phyloP scores from a whole-genome alignment of 64 coral and sea anemone species.

The Dendrophyllia cribrosa region DNA sequence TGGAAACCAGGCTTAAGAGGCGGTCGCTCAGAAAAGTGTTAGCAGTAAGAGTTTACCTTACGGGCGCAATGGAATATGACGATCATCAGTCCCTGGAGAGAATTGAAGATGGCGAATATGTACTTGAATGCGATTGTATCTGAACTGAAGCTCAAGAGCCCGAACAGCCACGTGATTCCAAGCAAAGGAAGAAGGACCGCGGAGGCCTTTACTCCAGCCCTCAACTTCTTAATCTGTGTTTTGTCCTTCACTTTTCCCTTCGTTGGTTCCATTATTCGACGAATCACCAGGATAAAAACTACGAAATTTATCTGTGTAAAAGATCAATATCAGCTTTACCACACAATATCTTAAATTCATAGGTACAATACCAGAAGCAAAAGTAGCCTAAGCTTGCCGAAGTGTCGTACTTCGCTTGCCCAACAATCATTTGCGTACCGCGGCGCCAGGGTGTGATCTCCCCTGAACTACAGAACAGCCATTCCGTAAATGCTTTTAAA shows the following conservation, averaged over 20 bases:
- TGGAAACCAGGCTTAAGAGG: too few species aligned
- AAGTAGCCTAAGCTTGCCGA: too few species aligned
- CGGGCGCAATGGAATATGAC: slow-evolving; percentile 49
- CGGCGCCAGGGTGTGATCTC: too few species aligned
- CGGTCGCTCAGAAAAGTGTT: too few species aligned
- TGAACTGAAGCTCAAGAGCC: slow-evolving; percentile 6
- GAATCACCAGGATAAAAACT: slow-evolving; percentile 9
- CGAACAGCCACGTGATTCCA: slow-evolving; percentile 55
- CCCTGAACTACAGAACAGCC: too few species aligned
- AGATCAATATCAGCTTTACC: too few species aligned
- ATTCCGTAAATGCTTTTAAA: too few species aligned
- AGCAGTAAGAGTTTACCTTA: not conserved
- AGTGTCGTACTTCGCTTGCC: too few species aligned
- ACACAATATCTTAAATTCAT: too few species aligned
- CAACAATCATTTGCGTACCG: too few species aligned
- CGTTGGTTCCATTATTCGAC: slow-evolving; percentile 36
- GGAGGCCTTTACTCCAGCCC: slow-evolving; percentile 42
- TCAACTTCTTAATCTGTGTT: slow-evolving; percentile 24
- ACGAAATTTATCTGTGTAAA: slow-evolving; percentile 1
- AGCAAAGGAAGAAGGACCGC: slow-evolving; percentile 47
- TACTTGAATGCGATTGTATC: slow-evolving; percentile 43
- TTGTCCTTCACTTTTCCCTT: not conserved
- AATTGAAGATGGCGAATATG: slow-evolving; percentile 58
- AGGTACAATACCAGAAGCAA: too few species aligned
- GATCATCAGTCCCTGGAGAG: slow-evolving; percentile 53